Conservation (phyloP, 2,797 vertebrate species). For the Merluccius polli region DNA sequence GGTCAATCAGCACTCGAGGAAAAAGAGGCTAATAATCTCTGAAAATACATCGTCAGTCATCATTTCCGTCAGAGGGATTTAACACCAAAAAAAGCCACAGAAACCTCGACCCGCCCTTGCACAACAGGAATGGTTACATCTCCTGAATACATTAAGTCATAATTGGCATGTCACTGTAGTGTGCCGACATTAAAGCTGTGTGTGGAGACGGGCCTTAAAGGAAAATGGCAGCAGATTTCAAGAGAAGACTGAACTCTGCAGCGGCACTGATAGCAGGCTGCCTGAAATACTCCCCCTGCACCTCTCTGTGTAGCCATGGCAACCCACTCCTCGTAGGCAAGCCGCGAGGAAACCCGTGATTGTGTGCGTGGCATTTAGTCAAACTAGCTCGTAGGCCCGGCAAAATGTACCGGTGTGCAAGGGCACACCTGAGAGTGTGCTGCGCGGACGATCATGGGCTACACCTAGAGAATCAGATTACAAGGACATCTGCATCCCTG, state of each 20-base stretch:
- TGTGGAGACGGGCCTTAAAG: constrained; percentile 2
- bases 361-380: neutral
- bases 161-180: constrained; percentile 52
- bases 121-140: constrained; percentile 8
- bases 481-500: neutral
- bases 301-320: constrained; percentile 61
- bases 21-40: constrained; percentile 46
- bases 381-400: neutral
- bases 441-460: neutral
- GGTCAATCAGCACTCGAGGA: constrained; percentile 51
- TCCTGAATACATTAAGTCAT: constrained; percentile 42
- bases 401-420: too few species aligned
- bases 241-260: constrained; percentile 60
- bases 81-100: constrained; percentile 17
- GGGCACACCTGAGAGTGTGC: too few species aligned
- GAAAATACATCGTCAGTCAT: constrained; percentile 36
- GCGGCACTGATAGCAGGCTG: constrained; percentile 34
- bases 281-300: constrained; percentile 40
- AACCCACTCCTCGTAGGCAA: constrained; percentile 51
- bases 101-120: constrained; percentile 2
- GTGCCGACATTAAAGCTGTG: constrained; percentile 45
- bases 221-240: constrained; percentile 48
- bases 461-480: neutral
- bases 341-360: constrained; percentile 16
- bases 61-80: constrained; percentile 21